Base-by-base conservation (phyloP, 2,888 invertebrate species). In the Andrena minutula region DNA sequence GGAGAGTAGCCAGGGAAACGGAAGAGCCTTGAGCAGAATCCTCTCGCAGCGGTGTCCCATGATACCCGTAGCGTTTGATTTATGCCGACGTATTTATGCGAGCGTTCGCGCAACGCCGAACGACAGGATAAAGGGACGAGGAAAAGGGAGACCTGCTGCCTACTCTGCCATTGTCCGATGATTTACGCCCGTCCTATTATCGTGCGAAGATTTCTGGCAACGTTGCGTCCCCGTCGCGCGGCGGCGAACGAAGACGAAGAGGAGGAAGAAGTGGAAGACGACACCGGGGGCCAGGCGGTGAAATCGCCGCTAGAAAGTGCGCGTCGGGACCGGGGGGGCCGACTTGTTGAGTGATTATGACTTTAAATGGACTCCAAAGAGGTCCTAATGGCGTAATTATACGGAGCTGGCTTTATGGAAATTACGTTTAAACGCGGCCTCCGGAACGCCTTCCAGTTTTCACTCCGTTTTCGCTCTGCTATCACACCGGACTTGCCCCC, bases 111-210 rank as follows among this genome's bases (percentile, higher is more conserved):
- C 79, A 71, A 20, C 81, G 53, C 72, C 70, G 69, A 76, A 81
- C 70, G 88, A 87, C 85, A 83, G 77, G 82, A 81, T 87, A 87
- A 84, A 88, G 79, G 86, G 70, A 82, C 77, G 78, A 83, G 84
- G 63, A 79, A 77, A 70, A 79, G 82, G 79, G 74, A 81, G 58
- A 84, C 75, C 61, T 66, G 76, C 84, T 87, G 83, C 85, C 85
- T 88, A 86, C 85, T 81, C 56, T 76, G 71, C 79, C 80, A 90
- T 91, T 91, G 90, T 90, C 83, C 83, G 75, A 84, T 90, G 91
- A 91, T 91, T 90, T 90, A 86, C 88, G 75, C 75, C 72, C 83
- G 83, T 77, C 75, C 88, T 83, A 89, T 90, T 90, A 90, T 89
- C 88, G 84, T 73, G 82, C 82, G 76, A 87, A 87, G 88, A 88